Percentiles rank a stretch among this genome's conserved stretches.
These are phyloP conservation scores for Zosterops japonicus DNA, from an alignment of 2,113 vertebrate genomes.

Conservation along the genomic window DNA sequence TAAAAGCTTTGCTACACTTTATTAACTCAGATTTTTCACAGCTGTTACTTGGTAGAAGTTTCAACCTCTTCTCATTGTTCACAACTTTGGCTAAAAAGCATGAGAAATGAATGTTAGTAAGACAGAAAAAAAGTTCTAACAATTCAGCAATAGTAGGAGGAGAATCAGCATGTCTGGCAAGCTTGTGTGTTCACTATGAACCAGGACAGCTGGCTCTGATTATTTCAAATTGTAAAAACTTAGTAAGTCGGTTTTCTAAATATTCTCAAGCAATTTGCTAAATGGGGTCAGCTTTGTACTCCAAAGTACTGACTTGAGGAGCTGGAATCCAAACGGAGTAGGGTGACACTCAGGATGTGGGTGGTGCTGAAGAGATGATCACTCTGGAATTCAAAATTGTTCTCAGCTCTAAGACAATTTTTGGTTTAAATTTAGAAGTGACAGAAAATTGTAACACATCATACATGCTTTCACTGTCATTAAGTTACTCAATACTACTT, in stretches of 20 bases:
- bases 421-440: constrained; percentile 33
- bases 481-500: not conserved
- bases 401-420: constrained; percentile 1
- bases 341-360: not conserved
- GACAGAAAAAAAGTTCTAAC: not conserved
- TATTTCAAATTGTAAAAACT: not conserved
- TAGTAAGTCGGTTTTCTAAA: not conserved
- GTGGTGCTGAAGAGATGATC: constrained; percentile 13
- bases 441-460: constrained; percentile 47
- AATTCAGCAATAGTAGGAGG: not conserved
- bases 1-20: not conserved
- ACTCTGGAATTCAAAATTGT: not conserved
- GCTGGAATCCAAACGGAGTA: not conserved
- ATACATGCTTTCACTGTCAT: not conserved
- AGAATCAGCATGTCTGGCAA: not conserved
- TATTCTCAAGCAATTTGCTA: not conserved
- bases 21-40: not conserved
- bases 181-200: not conserved
- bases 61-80: not conserved
- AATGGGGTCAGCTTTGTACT: not conserved
- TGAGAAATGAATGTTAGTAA: not conserved
- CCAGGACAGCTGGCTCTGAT: not conserved
- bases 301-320: not conserved
- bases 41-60: not conserved
- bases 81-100: not conserved